Evolutionary conservation across 2,888 invertebrate species (phyloP), one percentile per base, ranked within the genome.

Genomic region (Rotaria sp.): DNA sequence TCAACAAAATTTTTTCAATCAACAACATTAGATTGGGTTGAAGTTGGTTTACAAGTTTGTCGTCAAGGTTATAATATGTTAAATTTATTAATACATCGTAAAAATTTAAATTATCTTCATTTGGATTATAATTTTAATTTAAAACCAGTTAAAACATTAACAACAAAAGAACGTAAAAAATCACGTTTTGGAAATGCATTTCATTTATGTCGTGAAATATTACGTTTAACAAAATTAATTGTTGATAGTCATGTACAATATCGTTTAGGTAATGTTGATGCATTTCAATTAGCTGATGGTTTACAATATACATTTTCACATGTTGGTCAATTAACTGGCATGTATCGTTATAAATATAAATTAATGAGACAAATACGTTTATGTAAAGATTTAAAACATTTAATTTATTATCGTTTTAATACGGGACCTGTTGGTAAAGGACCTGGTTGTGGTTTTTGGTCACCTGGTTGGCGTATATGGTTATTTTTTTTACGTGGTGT

Each of bases 1-100:
- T 96, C 97, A 0, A 99, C 99, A 0, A 99, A 99, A 92, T 99
- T 99, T 93, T 99, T 99, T 93, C 98, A 99, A 94, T 96, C 96
- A 0, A 99, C 99, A 0, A 97, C 97, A 0, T 92, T 99, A 88
- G 52, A 52, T 52, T 52, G 52, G 52, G 52, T 52, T 21, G 52
- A 52, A 52, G 52, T 52, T 52, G 52, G 52, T 52, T 55, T 87
- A 57, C 87, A 87, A 86, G 92, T 97, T 2, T 98, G 99, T 91
- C 93, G 98, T 0, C 99, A 99, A 92, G 99, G 99, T 7, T 99
- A 99, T 92, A 99, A 99, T 92, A 99, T 99, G 99, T 92, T 99
- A 88, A 99, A 99, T 91, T 93, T 52, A 52, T 52, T 52, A 52
- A 99, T 99, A 90, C 99, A 99, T 92, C 94, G 99, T 88, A 99